Evolutionary conservation across 2,888 invertebrate species (phyloP), one percentile per base, ranked within the genome.

Genomic region (Parnassius smintheus): DNA sequence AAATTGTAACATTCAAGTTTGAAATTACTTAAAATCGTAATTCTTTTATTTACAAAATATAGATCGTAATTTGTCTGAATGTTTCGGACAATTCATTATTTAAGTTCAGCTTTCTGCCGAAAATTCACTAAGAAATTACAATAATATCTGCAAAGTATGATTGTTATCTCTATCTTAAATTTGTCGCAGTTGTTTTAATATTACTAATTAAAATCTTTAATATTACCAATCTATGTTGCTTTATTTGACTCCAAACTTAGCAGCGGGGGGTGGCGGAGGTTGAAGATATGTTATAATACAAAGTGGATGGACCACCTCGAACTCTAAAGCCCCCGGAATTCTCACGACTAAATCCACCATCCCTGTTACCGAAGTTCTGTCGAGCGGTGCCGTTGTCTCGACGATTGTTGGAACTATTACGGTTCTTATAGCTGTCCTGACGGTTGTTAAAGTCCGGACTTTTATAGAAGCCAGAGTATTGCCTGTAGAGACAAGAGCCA

Each of bases 221-320:
- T 18, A 18, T 18, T 18, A 18, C 18, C 12, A 35, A 52, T 12
- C 25, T 45, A 25, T 8, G 10, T 49, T 3, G 46, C 2, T 42
- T 58, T 61, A 66, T 41, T 66, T 68, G 22, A 65, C 56, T 48
- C 53, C 53, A 52, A 65, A 65, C 53, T 68, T 63, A 25, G 22
- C 45, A 9, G 71, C 75, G 2, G 84, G 84, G 0, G 86, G 82
- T 0, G 86, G 87, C 0, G 87, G 89, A 0, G 88, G 91, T 57
- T 87, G 87, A 0, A 87, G 72, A 62, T 91, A 91, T 89, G 65
- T 90, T 89, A 71, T 91, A 91, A 69, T 88, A 89, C 70, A 80
- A 83, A 2, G 81, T 83, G 2, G 88, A 88, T 0, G 86, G 82
- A 1, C 84, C 81, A 0, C 83, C 76, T 8, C 81, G 66, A 1